These are phyloP conservation scores for Gastracanthus pulcherrimus DNA, from an alignment of 2,888 invertebrate genomes.

Conservation along the genomic window DNA sequence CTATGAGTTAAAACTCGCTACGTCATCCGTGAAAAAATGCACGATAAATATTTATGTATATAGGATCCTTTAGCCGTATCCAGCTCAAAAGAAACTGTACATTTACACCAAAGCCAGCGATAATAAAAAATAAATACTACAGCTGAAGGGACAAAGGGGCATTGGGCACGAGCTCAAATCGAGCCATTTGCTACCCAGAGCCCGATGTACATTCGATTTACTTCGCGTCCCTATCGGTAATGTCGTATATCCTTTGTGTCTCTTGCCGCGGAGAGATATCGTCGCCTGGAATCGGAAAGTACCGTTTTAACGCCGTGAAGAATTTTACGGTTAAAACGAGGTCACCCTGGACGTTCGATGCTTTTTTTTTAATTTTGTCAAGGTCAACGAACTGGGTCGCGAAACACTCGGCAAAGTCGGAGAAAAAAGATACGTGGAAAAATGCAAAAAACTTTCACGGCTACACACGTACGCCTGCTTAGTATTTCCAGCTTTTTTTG, in stretches of 20 bases:
- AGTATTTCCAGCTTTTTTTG: background rate
- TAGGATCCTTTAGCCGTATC: background rate
- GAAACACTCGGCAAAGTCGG: background rate
- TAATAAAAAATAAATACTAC: constrained; percentile 28
- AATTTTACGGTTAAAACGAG: background rate
- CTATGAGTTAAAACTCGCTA: background rate
- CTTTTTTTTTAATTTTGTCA: background rate
- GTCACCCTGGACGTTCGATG: constrained; percentile 1
- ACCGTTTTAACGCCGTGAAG: background rate
- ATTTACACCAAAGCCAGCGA: background rate
- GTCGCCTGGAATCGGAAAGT: background rate
- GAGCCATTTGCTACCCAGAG: constrained; percentile 12
- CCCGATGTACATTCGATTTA: constrained; percentile 30
- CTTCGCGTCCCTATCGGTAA: constrained; percentile 23
- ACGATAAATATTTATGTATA: constrained; percentile 7
- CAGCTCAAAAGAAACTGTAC: constrained; percentile 6
- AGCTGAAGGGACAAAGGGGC: constrained; percentile 6
- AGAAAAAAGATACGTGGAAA: constrained; percentile 51
- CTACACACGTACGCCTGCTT: background rate
- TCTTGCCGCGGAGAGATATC: constrained; percentile 1
- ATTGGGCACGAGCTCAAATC: constrained; percentile 37
- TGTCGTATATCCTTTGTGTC: constrained; percentile 25
- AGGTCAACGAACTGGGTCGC: constrained; percentile 3
- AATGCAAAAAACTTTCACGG: background rate
- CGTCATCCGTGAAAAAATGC: background rate